A percentile compares a stretch with the other conserved stretches of the same genome.
Conservation (phyloP, 2,113 vertebrate genomes). For the Thalassarche chlororhynchos region DNA sequence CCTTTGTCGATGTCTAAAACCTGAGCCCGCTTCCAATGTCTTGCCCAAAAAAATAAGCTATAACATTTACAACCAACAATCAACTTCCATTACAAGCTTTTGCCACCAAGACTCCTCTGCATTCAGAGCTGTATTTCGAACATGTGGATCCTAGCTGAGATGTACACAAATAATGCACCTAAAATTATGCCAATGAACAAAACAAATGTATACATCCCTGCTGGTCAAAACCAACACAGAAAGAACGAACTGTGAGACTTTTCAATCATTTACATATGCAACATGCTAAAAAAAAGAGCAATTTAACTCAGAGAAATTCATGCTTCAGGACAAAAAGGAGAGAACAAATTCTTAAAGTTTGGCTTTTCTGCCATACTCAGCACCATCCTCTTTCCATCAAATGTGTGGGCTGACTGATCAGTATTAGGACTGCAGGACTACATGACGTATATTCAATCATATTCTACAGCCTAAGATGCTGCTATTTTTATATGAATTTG, state of each 20-base stretch:
- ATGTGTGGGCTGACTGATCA: background rate
- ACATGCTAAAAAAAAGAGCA: background rate
- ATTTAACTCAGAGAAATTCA: background rate
- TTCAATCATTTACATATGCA: background rate
- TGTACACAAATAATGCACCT: background rate
- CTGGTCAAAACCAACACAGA: background rate
- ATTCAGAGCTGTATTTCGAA: background rate
- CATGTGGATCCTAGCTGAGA: background rate
- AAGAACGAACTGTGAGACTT: background rate
- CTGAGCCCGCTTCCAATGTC: background rate
- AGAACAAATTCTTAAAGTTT: background rate
- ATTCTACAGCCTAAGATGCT: background rate
- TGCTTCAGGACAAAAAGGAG: background rate
- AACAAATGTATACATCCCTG: no score
- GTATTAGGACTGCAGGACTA: background rate
- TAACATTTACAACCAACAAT: background rate
- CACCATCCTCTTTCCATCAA: background rate
- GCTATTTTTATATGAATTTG: background rate
- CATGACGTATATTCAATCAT: accelerated
- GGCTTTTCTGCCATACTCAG: background rate
- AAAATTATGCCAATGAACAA: background rate
- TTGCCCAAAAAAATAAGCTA: background rate
- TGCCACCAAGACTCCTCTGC: background rate
- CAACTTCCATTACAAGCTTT: background rate
- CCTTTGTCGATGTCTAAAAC: background rate